A percentile compares a stretch with the other conserved stretches of the same genome.
These are phyloP conservation scores for Setipinna tenuifilis DNA, from an alignment of 2,797 vertebrate species.

Conservation along the genomic window DNA sequence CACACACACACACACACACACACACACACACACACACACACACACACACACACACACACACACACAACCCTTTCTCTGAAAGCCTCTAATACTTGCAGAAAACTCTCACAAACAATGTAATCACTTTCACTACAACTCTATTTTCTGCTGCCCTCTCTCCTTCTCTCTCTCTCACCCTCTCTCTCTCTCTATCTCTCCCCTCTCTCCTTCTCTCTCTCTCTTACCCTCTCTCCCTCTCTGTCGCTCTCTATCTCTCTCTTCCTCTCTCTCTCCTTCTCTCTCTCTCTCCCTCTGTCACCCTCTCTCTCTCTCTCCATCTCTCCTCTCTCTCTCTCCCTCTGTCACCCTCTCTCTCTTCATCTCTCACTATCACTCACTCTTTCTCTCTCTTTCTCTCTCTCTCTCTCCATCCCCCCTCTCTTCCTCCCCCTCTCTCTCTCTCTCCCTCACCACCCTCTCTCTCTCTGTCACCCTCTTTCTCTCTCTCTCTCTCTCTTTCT, in stretches of 20 bases:
- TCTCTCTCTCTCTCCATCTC: too few relatives aligned
- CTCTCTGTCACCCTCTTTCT: slow-evolving; percentile 51
- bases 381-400: too few relatives aligned
- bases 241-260: too few relatives aligned
- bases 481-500: slow-evolving; percentile 28
- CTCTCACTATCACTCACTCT: too few relatives aligned
- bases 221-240: too few relatives aligned
- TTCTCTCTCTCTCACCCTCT: slow-evolving; percentile 49
- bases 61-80: neutral
- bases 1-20: slow-evolving; percentile 10
- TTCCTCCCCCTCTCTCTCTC: too few relatives aligned
- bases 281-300: too few relatives aligned
- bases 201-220: slow-evolving; percentile 41
- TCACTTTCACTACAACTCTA: slow-evolving; percentile 29
- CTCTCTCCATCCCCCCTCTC: too few relatives aligned
- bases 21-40: neutral
- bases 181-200: slow-evolving; percentile 4
- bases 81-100: slow-evolving; percentile 5
- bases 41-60: neutral
- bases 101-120: slow-evolving; percentile 67
- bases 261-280: too few relatives aligned
- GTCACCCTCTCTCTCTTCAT: too few relatives aligned
- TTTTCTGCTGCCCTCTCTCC: slow-evolving; percentile 31
- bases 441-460: too few relatives aligned
- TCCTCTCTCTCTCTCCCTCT: too few relatives aligned